These are phyloP conservation scores for Morinoia aosen DNA, from an alignment of 2,888 invertebrate genomes.

Conservation along the genomic window DNA sequence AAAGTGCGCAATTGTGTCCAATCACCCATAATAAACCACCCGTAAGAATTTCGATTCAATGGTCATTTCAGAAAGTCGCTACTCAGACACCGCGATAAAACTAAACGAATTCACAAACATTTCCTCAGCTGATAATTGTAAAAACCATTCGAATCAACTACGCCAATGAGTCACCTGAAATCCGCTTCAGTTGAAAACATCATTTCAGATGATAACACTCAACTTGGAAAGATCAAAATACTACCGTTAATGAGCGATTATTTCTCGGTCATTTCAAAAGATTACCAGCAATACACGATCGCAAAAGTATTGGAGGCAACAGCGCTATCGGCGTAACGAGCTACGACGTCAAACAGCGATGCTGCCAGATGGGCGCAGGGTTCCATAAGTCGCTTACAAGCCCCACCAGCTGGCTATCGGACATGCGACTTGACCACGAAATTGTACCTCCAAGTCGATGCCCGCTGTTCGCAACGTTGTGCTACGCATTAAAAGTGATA, in stretches of 20 bases:
- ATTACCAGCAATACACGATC: not conserved
- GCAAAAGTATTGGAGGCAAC: not conserved
- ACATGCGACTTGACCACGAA: not conserved
- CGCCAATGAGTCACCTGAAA: not conserved
- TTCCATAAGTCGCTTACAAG: not conserved
- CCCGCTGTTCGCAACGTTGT: constrained; percentile 30
- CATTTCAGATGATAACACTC: not conserved
- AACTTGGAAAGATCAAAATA: not conserved
- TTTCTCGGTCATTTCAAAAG: not conserved
- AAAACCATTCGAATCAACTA: not conserved
- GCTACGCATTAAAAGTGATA: constrained; percentile 14
- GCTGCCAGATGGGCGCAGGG: not conserved
- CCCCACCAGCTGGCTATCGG: not conserved
- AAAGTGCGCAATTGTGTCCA: not conserved
- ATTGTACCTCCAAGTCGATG: not conserved
- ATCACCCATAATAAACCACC: not conserved
- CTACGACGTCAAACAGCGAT: not conserved
- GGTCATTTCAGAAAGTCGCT: not conserved
- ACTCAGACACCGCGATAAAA: not conserved
- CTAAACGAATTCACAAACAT: not conserved
- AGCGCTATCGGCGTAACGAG: not conserved
- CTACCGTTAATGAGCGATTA: not conserved
- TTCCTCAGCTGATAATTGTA: not conserved
- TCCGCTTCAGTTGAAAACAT: not conserved
- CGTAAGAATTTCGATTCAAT: not conserved